Conservation (phyloP, 1,140 invertebrate species). For the Stegodyphus dumicola region DNA sequence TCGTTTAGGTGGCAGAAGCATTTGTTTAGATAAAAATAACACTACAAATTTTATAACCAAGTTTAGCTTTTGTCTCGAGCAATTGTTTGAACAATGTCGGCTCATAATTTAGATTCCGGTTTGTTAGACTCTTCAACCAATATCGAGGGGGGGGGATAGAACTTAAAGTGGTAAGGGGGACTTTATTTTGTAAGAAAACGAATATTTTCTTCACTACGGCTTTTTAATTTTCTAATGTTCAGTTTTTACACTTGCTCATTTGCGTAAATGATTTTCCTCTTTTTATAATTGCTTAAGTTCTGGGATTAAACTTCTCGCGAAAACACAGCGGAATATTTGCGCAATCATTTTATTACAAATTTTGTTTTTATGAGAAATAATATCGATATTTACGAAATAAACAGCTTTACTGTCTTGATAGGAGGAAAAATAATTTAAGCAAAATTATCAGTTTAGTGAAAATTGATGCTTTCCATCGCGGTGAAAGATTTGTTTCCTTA, state of each 20-base stretch:
- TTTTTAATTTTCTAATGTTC: not conserved
- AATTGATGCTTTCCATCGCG: no score
- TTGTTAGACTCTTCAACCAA: conserved; percentile 35
- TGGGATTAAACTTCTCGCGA: not conserved
- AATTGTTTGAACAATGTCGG: conserved; percentile 51
- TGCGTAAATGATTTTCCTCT: not conserved
- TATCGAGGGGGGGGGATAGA: conserved; percentile 23
- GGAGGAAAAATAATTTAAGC: no score
- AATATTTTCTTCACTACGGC: not conserved
- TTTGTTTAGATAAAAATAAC: conserved; percentile 61
- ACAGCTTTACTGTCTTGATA: no score
- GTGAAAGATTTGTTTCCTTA: no score
- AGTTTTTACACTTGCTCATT: not conserved
- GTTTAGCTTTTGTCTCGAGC: conserved; percentile 56
- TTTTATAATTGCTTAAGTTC: not conserved
- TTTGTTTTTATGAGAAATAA: no score
- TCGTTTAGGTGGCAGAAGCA: conserved; percentile 53
- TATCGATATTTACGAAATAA: no score
- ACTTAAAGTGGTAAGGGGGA: conserved; percentile 13
- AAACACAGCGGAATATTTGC: no score
- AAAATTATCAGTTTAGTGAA: no score
- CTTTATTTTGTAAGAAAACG: conserved; percentile 13
- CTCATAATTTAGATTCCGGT: conserved; percentile 55
- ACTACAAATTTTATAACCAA: conserved; percentile 60
- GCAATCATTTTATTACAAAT: no score